These are phyloP conservation scores for Hemibagrus guttatus DNA, from an alignment of 2,797 vertebrate genomes.

Conservation along the genomic window DNA sequence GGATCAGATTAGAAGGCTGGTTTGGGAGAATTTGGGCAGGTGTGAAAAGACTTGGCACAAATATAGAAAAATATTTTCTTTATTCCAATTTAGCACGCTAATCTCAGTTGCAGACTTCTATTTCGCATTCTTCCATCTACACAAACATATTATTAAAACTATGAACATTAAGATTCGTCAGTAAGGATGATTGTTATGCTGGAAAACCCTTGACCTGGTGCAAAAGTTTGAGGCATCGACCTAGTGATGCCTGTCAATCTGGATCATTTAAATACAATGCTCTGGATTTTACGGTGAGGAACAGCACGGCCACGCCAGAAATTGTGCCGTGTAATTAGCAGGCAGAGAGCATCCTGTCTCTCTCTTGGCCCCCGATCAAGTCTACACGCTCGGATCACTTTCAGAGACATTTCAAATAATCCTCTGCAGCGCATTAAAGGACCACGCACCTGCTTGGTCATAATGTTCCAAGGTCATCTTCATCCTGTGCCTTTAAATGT, in stretches of 20 bases:
- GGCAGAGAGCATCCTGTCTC: slow-evolving; percentile 46
- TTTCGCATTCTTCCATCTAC: neutral
- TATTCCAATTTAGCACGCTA: slow-evolving; percentile 32
- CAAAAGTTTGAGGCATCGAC: neutral
- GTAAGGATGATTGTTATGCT: neutral
- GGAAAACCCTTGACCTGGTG: neutral
- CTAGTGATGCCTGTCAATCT: neutral
- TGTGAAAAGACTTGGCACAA: slow-evolving; percentile 46
- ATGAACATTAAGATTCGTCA: neutral
- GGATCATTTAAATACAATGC: neutral
- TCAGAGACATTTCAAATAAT: slow-evolving; percentile 50
- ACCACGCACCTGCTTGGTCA: slow-evolving; percentile 28
- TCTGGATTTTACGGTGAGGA: slow-evolving; percentile 17
- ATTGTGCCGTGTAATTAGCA: slow-evolving; percentile 50
- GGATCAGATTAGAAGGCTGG: slow-evolving; percentile 28
- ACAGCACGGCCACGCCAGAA: slow-evolving; percentile 20
- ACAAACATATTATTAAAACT: neutral
- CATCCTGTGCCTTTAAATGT: neutral
- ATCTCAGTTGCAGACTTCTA: neutral
- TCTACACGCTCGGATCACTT: slow-evolving; percentile 52
- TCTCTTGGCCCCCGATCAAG: slow-evolving; percentile 48
- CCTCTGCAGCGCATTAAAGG: slow-evolving; percentile 34
- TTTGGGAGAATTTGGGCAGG: slow-evolving; percentile 30
- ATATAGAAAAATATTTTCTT: slow-evolving; percentile 41
- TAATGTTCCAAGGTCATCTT: slow-evolving; percentile 32